These are phyloP conservation scores for Labrus mixtus DNA, from an alignment of 2,113 vertebrate genomes.

Conservation along the genomic window DNA sequence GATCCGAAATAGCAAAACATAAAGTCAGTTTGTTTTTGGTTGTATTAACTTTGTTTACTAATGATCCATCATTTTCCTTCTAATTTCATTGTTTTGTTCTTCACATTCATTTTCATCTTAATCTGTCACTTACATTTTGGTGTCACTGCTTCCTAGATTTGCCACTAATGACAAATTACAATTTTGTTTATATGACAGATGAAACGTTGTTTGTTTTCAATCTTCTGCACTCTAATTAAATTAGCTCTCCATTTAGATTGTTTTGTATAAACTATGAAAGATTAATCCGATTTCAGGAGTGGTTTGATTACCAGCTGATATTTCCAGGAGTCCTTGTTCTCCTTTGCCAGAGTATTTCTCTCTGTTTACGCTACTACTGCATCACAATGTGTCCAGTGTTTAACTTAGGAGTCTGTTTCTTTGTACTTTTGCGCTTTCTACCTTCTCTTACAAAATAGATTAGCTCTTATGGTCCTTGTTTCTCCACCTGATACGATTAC, in stretches of 20 bases:
- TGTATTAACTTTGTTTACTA: not conserved
- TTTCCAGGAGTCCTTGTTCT: too few species aligned
- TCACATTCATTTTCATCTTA: slow-evolving; percentile 1
- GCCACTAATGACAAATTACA: not conserved
- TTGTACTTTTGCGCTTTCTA: not conserved
- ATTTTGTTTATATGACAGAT: slow-evolving; percentile 3
- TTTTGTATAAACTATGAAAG: not conserved
- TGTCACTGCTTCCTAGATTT: slow-evolving; percentile 1
- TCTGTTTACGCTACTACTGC: slow-evolving; percentile 39
- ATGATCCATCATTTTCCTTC: not conserved
- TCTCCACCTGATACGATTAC: not conserved
- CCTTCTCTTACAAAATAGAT: not conserved
- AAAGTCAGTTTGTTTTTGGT: not conserved
- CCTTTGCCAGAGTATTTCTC: not conserved
- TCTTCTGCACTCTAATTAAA: not conserved
- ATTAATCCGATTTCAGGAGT: not conserved
- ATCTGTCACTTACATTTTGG: not conserved
- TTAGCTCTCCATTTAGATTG: not conserved
- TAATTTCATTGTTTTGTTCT: not conserved
- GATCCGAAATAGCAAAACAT: not conserved
- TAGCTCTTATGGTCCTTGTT: not conserved
- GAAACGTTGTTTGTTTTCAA: not conserved
- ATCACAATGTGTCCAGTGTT: slow-evolving; percentile 25
- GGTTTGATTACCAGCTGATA: not conserved
- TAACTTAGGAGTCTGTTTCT: slow-evolving; percentile 3